These are phyloP conservation scores for Agelas oroides DNA, from an alignment of 37 sponge, comb jelly and placozoan species.

Conservation along the genomic window DNA sequence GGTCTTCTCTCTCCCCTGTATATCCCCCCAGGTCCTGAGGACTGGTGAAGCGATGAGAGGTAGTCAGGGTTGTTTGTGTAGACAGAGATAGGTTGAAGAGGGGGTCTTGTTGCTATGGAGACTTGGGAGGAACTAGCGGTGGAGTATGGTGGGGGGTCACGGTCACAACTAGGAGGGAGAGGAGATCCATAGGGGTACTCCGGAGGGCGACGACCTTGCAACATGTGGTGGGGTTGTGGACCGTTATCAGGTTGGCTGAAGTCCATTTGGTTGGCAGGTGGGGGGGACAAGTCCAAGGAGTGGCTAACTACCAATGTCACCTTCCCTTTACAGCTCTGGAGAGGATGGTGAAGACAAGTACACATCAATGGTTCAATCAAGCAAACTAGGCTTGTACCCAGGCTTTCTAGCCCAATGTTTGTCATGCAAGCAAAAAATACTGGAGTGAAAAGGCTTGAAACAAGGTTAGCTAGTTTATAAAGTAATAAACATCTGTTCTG, in stretches of 20 bases:
- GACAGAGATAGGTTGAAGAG: no score
- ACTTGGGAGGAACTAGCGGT: not conserved
- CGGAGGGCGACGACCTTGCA: not conserved
- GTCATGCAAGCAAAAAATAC: no score
- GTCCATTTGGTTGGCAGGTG: not conserved
- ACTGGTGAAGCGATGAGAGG: not conserved
- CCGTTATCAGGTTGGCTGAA: not conserved
- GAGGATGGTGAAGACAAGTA: not conserved
- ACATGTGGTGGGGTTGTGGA: not conserved
- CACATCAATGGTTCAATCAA: not conserved
- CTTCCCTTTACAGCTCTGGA: conserved; percentile 26
- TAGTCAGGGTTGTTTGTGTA: not conserved
- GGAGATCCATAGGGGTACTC: not conserved
- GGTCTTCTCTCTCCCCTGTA: not conserved
- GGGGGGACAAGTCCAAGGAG: not conserved
- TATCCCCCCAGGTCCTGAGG: not conserved
- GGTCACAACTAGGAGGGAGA: not conserved
- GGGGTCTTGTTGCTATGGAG: no score
- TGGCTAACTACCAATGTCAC: conserved; percentile 25
- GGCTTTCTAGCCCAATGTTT: not conserved
- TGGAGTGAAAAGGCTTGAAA: no score
- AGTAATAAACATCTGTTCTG: not conserved
- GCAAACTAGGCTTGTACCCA: no score
- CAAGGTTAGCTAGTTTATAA: no score
- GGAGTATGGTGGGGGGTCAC: conserved; percentile 42